Percentiles rank a stretch among this genome's conserved stretches.
phyloP scores from a whole-genome alignment of 2,113 vertebrate species.

The Spea multiplicata region DNA sequence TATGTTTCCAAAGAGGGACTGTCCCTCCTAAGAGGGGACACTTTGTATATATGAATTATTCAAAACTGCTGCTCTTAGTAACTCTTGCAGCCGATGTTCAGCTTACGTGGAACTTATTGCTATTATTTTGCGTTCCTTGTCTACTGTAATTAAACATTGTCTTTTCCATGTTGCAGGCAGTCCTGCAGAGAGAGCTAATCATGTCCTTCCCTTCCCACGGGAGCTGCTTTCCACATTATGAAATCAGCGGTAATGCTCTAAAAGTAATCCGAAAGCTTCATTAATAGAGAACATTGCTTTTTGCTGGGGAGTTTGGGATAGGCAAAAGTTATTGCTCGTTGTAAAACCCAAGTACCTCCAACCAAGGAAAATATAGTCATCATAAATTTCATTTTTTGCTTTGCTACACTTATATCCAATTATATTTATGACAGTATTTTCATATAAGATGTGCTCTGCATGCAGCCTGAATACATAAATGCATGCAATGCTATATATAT shows the following conservation, averaged over 20 bases:
- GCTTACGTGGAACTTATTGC: slow-evolving; percentile 11
- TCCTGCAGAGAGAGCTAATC: slow-evolving; percentile 43
- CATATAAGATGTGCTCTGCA: not conserved
- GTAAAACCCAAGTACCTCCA: slow-evolving; percentile 38
- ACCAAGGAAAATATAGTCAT: slow-evolving; percentile 15
- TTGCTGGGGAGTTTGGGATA: not conserved
- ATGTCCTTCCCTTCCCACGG: slow-evolving; percentile 16
- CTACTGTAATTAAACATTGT: slow-evolving; percentile 38
- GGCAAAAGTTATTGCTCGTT: slow-evolving; percentile 6
- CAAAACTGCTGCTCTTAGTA: not conserved
- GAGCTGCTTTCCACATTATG: slow-evolving; percentile 28
- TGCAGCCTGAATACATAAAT: not conserved
- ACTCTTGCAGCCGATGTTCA: not conserved
- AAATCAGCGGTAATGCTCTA: slow-evolving; percentile 22
- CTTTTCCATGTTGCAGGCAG: slow-evolving; percentile 31
- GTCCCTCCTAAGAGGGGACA: no score
- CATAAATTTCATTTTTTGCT: slow-evolving; percentile 17
- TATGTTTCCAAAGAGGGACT: no score
- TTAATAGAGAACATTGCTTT: slow-evolving; percentile 27
- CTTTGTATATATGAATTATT: not conserved
- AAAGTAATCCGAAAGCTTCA: slow-evolving; percentile 37
- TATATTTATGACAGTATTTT: slow-evolving; percentile 13
- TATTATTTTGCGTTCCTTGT: slow-evolving; percentile 22
- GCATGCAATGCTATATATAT: no score
- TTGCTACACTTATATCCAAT: slow-evolving; percentile 15